Evolutionary conservation across 1,140 invertebrate genomes (phyloP), one percentile per base, ranked within the genome.

Genomic region (Musca domestica): DNA sequence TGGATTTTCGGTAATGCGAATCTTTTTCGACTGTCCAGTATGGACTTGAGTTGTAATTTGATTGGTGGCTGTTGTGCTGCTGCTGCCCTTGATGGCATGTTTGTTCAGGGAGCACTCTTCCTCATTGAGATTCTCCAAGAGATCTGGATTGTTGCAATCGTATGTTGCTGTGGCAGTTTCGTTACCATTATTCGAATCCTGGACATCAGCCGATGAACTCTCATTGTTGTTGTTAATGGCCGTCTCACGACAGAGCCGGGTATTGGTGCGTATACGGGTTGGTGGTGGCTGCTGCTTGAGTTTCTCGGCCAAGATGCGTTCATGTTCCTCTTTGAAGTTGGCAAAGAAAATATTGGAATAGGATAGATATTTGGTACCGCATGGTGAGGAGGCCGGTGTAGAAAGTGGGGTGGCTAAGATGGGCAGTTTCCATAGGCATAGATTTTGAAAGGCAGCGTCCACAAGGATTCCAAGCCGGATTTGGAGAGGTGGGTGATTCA

Each of bases 1-100:
- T 74, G 80, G 80, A 70, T 82, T 82, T 72, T 82, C 80, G 66
- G 80, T 82, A 71, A 82, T 82, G 69, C 80, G 80, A 73, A 82
- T 81, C 69, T 80, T 79, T 72, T 75, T 78, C 68, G 72, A 71
- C 66, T 76, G 76, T 70, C 15, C 27, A 15, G 56, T 19, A 41
- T 41, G 34, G 34, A 41, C 34, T 41, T 12, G 56, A 19, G 12
- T n/a, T 12, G 22, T 17, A 9, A 19, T 19, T 41, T 19, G 52
- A 23, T 9, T 27, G 7, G 27, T 27, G 7, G 34, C 46, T 52
- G 14, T 47, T 74, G 74, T 52, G 70, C 79, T 49, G 71, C 72
- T 49, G 69, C 74, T 73, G 71, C 52, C 54, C 48, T 67, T 68
- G 17, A 63, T 54, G 7, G 56, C 34, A 23, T 61, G 65, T n/a